A percentile compares a stretch with the other conserved stretches of the same genome.
Conservation (phyloP, 2,888 invertebrate genomes). For the Steinernema carpocapsae region DNA sequence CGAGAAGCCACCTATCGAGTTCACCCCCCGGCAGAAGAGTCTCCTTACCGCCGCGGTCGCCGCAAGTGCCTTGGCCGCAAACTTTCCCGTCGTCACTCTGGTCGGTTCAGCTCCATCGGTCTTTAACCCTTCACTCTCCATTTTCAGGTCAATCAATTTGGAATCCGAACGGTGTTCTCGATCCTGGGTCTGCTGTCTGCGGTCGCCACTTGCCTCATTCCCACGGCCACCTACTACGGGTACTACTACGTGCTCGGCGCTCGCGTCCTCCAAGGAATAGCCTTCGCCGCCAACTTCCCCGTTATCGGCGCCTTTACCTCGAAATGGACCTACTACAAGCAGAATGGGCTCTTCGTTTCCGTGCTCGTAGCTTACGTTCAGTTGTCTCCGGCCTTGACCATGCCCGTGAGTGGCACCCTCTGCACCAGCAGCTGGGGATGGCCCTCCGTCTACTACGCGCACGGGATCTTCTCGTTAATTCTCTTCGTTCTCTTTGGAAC, state of each 20-base stretch:
- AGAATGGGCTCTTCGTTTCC: slow-evolving; percentile 68
- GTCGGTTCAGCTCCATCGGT: slow-evolving; percentile 45
- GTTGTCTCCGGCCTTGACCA: slow-evolving; percentile 62
- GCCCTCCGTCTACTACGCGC: slow-evolving; percentile 66
- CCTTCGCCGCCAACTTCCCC: slow-evolving; percentile 67
- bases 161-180: slow-evolving; percentile 64
- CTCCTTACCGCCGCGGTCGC: slow-evolving; percentile 63
- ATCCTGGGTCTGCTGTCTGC: slow-evolving; percentile 62
- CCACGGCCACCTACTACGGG: slow-evolving; percentile 61
- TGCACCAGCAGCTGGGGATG: slow-evolving; percentile 52
- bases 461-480: slow-evolving; percentile 59
- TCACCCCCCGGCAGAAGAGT: slow-evolving; percentile 38
- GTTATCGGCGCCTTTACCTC: slow-evolving; percentile 67
- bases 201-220: slow-evolving; percentile 58
- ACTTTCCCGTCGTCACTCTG: slow-evolving; percentile 63
- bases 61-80: slow-evolving; percentile 61
- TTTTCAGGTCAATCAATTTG: slow-evolving; percentile 51
- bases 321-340: slow-evolving; percentile 68
- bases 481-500: slow-evolving; percentile 57
- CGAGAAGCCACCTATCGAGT: slow-evolving; percentile 37
- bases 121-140: too few relatives aligned
- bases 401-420: slow-evolving; percentile 56
- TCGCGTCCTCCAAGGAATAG: slow-evolving; percentile 63
- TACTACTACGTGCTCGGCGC: slow-evolving; percentile 60
- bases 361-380: slow-evolving; percentile 66